Evolutionary conservation across 1,140 invertebrate genomes (phyloP).

Genomic region (Heliconius hewitsoni): DNA sequence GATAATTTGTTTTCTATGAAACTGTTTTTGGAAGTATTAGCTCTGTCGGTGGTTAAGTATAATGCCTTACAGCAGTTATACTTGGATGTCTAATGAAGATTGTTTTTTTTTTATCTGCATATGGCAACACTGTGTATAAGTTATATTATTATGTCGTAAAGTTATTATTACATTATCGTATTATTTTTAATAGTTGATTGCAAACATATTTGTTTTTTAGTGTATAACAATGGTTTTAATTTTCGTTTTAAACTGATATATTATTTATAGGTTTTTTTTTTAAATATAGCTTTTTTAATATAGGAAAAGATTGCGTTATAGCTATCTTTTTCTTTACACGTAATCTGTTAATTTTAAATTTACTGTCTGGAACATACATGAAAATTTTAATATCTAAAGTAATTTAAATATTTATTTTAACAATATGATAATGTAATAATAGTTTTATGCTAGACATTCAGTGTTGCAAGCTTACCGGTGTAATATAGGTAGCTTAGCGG

Average conservation of each 20-base stretch:
- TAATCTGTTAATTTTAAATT: neutral
- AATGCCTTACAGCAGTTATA: slow-evolving; percentile 34
- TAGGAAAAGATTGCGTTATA: neutral
- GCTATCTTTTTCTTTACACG: neutral
- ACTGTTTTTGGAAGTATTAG: slow-evolving; percentile 25
- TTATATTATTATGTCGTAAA: neutral
- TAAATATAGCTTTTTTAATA: neutral
- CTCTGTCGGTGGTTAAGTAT: slow-evolving; percentile 31
- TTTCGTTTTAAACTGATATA: too few species aligned
- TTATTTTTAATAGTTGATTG: neutral
- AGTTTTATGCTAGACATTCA: neutral
- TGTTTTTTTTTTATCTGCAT: slow-evolving; percentile 18
- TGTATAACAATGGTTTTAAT: too few species aligned
- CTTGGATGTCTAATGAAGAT: slow-evolving; percentile 2
- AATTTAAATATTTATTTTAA: neutral
- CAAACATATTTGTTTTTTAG: neutral
- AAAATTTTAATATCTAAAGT: neutral
- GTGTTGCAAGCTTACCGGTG: slow-evolving; percentile 40
- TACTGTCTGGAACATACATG: too few species aligned
- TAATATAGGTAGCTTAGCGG: slow-evolving; percentile 23
- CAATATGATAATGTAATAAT: slow-evolving; percentile 16
- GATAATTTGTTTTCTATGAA: slow-evolving; percentile 15
- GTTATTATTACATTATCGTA: neutral
- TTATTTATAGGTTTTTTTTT: too few species aligned
- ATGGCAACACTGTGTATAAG: slow-evolving; percentile 31